phyloP scores from a whole-genome alignment of 2,113 vertebrate species.

The Clarias macrocephalus region DNA sequence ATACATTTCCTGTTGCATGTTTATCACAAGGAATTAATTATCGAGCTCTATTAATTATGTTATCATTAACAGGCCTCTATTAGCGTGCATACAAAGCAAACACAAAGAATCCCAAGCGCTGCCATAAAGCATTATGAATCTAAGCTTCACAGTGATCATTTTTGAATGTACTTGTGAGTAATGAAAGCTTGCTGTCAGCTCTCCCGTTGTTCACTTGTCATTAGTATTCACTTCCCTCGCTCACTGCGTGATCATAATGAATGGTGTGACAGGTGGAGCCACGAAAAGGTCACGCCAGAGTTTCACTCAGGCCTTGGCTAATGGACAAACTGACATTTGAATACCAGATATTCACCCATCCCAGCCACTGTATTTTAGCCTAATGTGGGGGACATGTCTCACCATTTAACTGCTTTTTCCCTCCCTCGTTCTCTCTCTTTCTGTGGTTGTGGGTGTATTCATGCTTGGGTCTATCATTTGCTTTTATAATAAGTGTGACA shows the following conservation, averaged over 20 bases:
- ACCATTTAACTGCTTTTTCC: slow-evolving; percentile 2
- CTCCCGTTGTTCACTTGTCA: slow-evolving; percentile 9
- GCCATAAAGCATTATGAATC: neutral
- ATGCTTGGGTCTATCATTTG: slow-evolving; percentile 29
- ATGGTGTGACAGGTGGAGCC: slow-evolving; percentile 47
- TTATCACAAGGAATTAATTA: neutral
- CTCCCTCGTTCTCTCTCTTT: neutral
- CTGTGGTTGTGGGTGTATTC: slow-evolving; percentile 9
- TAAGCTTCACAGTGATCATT: neutral
- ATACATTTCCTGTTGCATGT: neutral
- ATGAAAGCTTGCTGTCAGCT: slow-evolving; percentile 14
- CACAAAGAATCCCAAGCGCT: neutral
- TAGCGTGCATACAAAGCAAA: neutral
- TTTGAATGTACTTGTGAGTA: neutral
- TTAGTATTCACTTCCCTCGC: slow-evolving; percentile 42
- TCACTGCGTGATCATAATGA: slow-evolving; percentile 40
- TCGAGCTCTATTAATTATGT: neutral
- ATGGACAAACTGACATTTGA: slow-evolving; percentile 56
- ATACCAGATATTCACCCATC: slow-evolving; percentile 32
- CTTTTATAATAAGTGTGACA: slow-evolving; percentile 40
- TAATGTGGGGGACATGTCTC: slow-evolving; percentile 14
- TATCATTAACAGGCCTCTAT: neutral
- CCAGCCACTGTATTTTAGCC: slow-evolving; percentile 32
- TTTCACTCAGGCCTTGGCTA: slow-evolving; percentile 41
- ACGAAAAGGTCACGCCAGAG: slow-evolving; percentile 53